Evolutionary conservation across 2,888 invertebrate genomes (phyloP).

Genomic region (Matsumyia berberina): DNA sequence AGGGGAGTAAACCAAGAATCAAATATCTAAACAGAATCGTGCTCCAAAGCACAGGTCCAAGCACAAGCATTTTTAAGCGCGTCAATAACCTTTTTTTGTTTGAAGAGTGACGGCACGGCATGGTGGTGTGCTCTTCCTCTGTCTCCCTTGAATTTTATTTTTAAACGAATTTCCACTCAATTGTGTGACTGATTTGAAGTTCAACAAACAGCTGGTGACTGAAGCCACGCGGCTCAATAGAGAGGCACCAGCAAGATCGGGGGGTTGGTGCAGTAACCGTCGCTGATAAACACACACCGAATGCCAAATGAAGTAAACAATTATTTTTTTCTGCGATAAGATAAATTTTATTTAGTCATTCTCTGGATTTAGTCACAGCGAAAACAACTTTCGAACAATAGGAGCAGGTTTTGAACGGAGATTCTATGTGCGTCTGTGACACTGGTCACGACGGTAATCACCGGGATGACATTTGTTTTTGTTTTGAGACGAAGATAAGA

Average conservation of each 20-base stretch:
- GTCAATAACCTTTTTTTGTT: constrained; percentile 48
- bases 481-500: constrained; percentile 11
- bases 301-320: constrained; percentile 44
- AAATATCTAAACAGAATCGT: constrained; percentile 13
- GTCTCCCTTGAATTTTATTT: constrained; percentile 3
- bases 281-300: constrained; percentile 33
- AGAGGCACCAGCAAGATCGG: constrained; percentile 3
- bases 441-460: constrained; percentile 34
- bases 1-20: constrained; percentile 7
- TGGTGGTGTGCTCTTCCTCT: not conserved
- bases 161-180: constrained; percentile 4
- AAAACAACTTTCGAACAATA: constrained; percentile 50
- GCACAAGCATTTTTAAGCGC: constrained; percentile 3
- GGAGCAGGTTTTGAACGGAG: constrained; percentile 37
- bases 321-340: constrained; percentile 42
- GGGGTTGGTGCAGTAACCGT: constrained; percentile 19
- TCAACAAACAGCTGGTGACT: constrained; percentile 66
- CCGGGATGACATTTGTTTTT: constrained; percentile 14
- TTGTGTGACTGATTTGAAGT: constrained; percentile 60
- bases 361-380: constrained; percentile 23
- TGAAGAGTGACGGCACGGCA: constrained; percentile 3
- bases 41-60: constrained; percentile 16
- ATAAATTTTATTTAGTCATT: constrained; percentile 43
- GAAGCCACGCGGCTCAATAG: constrained; percentile 34
- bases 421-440: constrained; percentile 20